Evolutionary conservation across 2,797 vertebrate species (phyloP).

Genomic region (Trichosurus vulpecula): DNA sequence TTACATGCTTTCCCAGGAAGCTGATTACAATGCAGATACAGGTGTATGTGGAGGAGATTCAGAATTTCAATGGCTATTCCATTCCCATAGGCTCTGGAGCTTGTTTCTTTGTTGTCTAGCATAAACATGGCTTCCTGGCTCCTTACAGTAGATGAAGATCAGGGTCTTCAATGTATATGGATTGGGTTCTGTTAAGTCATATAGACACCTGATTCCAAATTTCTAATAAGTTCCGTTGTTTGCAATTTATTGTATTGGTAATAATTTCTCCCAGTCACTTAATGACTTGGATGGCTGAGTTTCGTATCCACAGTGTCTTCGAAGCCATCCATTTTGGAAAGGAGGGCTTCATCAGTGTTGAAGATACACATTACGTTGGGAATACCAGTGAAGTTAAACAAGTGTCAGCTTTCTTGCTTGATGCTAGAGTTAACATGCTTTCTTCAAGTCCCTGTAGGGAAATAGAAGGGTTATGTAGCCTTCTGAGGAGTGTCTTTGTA

Average conservation of each 20-base stretch:
- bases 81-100: background rate
- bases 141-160: background rate
- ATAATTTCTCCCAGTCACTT: background rate
- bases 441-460: background rate
- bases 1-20: background rate
- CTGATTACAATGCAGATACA: background rate
- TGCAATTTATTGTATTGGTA: background rate
- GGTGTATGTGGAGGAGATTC: background rate
- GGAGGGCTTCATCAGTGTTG: background rate
- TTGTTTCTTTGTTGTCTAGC: background rate
- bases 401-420: background rate
- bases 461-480: background rate
- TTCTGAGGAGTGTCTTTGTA: background rate
- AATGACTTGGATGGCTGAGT: background rate
- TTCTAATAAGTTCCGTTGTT: background rate
- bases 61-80: background rate
- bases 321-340: background rate
- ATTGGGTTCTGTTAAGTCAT: background rate
- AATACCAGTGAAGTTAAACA: background rate
- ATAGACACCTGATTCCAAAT: background rate
- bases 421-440: background rate
- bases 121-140: background rate
- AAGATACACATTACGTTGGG: background rate
- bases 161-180: background rate
- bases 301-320: background rate